Evolutionary conservation across 2,888 invertebrate genomes (phyloP).

Genomic region (Listrodromus nycthemerus): DNA sequence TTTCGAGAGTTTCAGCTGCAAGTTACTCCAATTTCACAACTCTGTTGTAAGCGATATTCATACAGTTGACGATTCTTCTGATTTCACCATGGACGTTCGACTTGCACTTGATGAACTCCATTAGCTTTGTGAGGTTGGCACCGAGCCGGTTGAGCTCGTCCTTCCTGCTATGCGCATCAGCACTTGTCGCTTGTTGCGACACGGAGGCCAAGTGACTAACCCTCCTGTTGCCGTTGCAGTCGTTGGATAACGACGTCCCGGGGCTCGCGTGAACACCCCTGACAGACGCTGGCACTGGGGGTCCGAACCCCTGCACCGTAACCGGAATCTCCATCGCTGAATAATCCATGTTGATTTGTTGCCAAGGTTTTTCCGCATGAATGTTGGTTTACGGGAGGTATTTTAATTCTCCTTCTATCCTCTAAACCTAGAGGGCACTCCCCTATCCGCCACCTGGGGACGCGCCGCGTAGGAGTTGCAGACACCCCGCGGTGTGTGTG

Average conservation of each 20-base stretch:
- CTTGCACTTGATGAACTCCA: constrained; percentile 38
- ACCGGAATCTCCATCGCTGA: too few relatives aligned
- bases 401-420: too few relatives aligned
- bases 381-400: too few relatives aligned
- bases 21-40: neutral
- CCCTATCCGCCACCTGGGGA: too few relatives aligned
- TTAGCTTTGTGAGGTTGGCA: constrained; percentile 2
- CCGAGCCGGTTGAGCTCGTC: neutral
- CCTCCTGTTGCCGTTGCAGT: constrained; percentile 7
- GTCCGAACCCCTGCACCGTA: constrained; percentile 25
- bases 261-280: constrained; percentile 19
- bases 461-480: too few relatives aligned
- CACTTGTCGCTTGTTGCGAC: neutral
- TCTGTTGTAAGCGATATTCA: constrained; percentile 17
- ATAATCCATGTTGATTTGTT: too few relatives aligned
- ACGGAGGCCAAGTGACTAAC: constrained; percentile 14
- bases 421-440: too few relatives aligned
- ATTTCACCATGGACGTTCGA: constrained; percentile 47
- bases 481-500: too few relatives aligned
- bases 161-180: neutral
- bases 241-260: constrained; percentile 16
- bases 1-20: neutral
- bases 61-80: constrained; percentile 8
- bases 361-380: too few relatives aligned
- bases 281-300: neutral